Percentiles rank a stretch among this genome's conserved stretches.
Conservation (phyloP, 1,140 invertebrate genomes). For the Phymorhynchus buccinoides region DNA sequence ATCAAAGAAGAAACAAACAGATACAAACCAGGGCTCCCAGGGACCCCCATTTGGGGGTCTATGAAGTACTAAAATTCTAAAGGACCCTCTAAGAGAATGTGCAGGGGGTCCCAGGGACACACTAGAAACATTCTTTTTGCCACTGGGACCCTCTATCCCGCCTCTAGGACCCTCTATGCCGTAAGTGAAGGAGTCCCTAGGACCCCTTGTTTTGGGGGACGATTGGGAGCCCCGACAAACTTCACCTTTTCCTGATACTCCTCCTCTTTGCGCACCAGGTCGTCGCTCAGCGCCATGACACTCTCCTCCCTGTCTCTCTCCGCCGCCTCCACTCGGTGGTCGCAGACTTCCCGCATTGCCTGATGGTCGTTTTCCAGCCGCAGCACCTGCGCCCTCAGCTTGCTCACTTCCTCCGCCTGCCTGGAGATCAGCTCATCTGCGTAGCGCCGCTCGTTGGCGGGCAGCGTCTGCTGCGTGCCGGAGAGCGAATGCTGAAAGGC, state of each 20-base stretch:
- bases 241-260: slow-evolving; percentile 56
- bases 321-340: slow-evolving; percentile 50
- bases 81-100: too few species aligned
- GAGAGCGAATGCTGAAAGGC: background rate
- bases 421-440: slow-evolving; percentile 63
- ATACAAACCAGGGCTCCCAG: too few species aligned
- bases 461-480: background rate
- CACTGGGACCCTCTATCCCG: too few species aligned
- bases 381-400: slow-evolving; percentile 58
- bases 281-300: slow-evolving; percentile 51
- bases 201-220: too few species aligned
- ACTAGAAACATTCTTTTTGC: too few species aligned
- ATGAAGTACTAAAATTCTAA: too few species aligned
- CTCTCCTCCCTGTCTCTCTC: slow-evolving; percentile 50
- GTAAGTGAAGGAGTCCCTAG: too few species aligned
- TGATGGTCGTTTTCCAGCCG: slow-evolving; percentile 51
- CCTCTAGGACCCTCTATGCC: too few species aligned
- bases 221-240: too few species aligned
- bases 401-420: slow-evolving; percentile 60
- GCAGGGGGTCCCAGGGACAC: too few species aligned
- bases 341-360: slow-evolving; percentile 51
- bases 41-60: too few species aligned
- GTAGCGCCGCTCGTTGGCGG: slow-evolving; percentile 49
- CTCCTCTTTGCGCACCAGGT: slow-evolving; percentile 52
- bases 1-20: too few species aligned